Evolutionary conservation across 2,888 invertebrate species (phyloP), one percentile per base, ranked within the genome.

Genomic region (Leucozona laternaria): DNA sequence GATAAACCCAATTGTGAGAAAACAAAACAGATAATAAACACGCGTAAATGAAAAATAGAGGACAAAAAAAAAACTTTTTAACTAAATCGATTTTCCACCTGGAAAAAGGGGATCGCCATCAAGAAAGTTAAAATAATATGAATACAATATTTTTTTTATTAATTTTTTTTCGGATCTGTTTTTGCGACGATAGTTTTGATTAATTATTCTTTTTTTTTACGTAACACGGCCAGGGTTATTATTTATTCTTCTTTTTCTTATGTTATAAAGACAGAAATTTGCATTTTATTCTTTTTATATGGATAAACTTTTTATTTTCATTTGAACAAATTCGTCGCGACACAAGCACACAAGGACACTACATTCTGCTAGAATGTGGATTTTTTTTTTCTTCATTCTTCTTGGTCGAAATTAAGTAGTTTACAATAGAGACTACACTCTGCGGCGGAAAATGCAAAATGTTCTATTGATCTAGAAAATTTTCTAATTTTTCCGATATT

Each of bases 31-130:
- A 78, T 60, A 60, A 53, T 15, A 58, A 78, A 64, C 82, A 86
- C 78, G 82, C 81, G 77, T 86, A 70, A 78, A 78, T 37, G 66
- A 37, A 40, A 28, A 57, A 48, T n/a, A 45, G 17, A 40, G 22
- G 25, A 48, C n/a, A 76, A 25, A 43, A 57, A 72, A 60, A 60
- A 79, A 60, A 58, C 17, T 80, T 81, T 78, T 88, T 88, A 87
- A 88, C 76, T 43, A 81, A 89, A 89, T 89, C 89, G 89, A 89
- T 89, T 89, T 89, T 89, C 88, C 88, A 89, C 88, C 88, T 88
- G 86, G 80, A 88, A 88, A 88, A 79, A 53, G 79, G 79, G 70
- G 55, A 80, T 57, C 50, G 45, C 66, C 82, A 50, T 70, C 68
- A 70, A 72, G 43, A 43, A 73, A 70, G 15, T 48, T 28, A 70